Conservation (phyloP, 2,113 vertebrate genomes). For the Pachypanchax playfairii region DNA sequence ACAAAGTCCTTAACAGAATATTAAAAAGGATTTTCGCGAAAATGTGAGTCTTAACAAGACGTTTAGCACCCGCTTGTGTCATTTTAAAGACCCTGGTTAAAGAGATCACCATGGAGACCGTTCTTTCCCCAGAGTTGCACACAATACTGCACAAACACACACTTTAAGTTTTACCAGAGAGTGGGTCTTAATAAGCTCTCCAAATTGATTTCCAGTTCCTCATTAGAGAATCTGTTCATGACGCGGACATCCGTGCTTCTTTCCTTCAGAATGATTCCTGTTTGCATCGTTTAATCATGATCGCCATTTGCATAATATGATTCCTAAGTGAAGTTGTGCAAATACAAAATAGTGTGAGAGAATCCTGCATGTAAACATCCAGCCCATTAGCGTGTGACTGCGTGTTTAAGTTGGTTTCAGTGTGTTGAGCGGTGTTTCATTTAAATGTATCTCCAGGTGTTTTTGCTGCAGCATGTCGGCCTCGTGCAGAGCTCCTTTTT, state of each 20-base stretch:
- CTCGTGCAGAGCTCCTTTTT: neutral
- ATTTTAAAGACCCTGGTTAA: constrained; percentile 47
- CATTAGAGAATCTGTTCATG: constrained; percentile 35
- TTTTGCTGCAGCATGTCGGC: constrained; percentile 23
- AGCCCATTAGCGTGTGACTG: constrained; percentile 12
- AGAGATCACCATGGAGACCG: constrained; percentile 61
- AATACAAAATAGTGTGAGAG: constrained; percentile 22
- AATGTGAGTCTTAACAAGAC: constrained; percentile 17
- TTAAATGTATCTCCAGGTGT: constrained; percentile 47
- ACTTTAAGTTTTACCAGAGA: constrained; percentile 31
- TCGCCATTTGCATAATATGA: constrained; percentile 14
- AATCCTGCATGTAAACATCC: neutral
- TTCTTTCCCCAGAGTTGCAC: constrained; percentile 43
- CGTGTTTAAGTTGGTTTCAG: constrained; percentile 27
- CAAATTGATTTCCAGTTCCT: constrained; percentile 42
- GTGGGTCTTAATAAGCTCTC: constrained; percentile 46
- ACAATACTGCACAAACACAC: constrained; percentile 37
- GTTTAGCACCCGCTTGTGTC: constrained; percentile 39
- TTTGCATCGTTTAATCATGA: constrained; percentile 20
- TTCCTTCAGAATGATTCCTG: constrained; percentile 10
- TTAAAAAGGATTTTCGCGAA: neutral
- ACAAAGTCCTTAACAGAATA: neutral
- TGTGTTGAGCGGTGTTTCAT: constrained; percentile 2
- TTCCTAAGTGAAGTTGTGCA: neutral
- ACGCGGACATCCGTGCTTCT: constrained; percentile 32